phyloP scores from a whole-genome alignment of 1,140 invertebrate species.

The Chionoecetes opilio region DNA sequence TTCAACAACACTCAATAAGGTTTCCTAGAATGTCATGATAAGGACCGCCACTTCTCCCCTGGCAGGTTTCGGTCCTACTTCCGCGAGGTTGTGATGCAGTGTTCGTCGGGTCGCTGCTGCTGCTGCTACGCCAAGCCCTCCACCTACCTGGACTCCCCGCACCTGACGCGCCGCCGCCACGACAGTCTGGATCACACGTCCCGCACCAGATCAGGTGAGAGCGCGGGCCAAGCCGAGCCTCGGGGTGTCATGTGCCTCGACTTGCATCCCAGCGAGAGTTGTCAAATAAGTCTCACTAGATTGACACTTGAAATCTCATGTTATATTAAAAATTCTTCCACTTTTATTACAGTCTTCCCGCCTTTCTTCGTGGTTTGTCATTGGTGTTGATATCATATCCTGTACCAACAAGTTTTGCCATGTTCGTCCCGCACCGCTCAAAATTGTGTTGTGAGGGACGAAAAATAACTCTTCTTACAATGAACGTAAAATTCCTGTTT shows the following conservation, averaged over 20 bases:
- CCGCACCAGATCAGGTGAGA: slow-evolving; percentile 55
- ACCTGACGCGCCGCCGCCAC: slow-evolving; percentile 6
- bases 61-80: slow-evolving; percentile 59
- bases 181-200: slow-evolving; percentile 56
- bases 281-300: too few relatives aligned
- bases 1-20: too few relatives aligned
- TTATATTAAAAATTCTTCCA: not conserved
- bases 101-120: slow-evolving; percentile 38
- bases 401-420: too few relatives aligned
- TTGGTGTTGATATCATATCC: too few relatives aligned
- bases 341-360: not conserved
- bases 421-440: too few relatives aligned
- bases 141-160: slow-evolving; percentile 51
- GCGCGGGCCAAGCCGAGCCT: too few relatives aligned
- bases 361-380: too few relatives aligned
- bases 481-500: not conserved
- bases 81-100: slow-evolving; percentile 64
- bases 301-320: not conserved
- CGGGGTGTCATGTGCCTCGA: not conserved
- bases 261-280: too few relatives aligned
- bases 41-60: not conserved
- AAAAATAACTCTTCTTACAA: too few relatives aligned
- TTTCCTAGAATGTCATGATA: too few relatives aligned
- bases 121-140: not conserved
- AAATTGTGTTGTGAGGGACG: too few relatives aligned